Percentiles rank a stretch among this genome's conserved stretches.
phyloP scores from a whole-genome alignment of 2,113 vertebrate genomes.

The Psittacara wagleri region DNA sequence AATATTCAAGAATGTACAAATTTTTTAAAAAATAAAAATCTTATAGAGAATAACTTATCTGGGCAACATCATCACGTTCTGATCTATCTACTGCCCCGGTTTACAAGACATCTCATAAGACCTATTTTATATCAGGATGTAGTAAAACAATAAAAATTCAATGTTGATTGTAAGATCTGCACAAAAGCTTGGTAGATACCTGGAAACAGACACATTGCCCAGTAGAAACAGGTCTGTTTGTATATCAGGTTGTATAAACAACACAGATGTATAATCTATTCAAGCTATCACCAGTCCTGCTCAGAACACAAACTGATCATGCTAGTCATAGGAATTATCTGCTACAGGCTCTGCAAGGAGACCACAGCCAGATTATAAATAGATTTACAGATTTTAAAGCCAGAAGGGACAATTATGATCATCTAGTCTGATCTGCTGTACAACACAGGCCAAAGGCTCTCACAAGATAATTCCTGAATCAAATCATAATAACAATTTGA shows the following conservation, averaged over 20 bases:
- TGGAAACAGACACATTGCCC: conserved; percentile 27
- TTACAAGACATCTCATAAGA: conserved; percentile 20
- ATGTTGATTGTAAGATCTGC: conserved; percentile 6
- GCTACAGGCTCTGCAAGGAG: neutral
- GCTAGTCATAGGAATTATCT: neutral
- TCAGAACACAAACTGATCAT: neutral
- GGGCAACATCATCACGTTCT: neutral
- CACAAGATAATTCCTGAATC: neutral
- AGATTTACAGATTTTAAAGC: neutral
- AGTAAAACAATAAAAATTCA: conserved; percentile 17
- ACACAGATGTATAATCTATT: neutral
- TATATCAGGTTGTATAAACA: neutral
- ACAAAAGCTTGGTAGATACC: neutral
- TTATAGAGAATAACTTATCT: neutral
- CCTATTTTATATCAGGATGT: neutral
- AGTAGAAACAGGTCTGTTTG: neutral
- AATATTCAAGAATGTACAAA: neutral
- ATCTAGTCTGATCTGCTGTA: neutral
- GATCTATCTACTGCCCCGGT: neutral
- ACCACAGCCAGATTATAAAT: neutral
- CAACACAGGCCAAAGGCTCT: neutral
- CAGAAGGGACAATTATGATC: neutral
- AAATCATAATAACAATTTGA: neutral
- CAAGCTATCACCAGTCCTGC: neutral
- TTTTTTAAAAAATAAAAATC: neutral